Base-by-base conservation (phyloP, 1,140 invertebrate species). In the Hycleus cichorii region DNA sequence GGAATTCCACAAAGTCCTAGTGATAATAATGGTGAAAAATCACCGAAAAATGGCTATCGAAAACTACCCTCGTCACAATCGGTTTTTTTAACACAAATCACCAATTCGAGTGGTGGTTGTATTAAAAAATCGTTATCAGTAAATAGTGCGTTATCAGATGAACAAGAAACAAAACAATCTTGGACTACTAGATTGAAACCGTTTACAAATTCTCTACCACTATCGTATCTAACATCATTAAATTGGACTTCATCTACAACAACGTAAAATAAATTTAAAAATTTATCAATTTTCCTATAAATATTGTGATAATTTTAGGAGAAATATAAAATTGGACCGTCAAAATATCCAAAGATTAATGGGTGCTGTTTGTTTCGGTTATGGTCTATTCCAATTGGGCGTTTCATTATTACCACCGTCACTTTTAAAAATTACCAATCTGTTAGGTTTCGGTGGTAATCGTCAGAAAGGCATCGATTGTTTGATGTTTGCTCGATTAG, bases 401-500 rank as follows among this genome's bases (percentile, higher is more conserved):
- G 78, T 87, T 45, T 88, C 86, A 10, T 75, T 88, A 42, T 72
- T 88, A 11, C 86, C 87, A 7, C 82, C 85, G 0, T 83, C 84
- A 9, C 69, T 88, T 11, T 67, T 88, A 2, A 82, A 81, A 62
- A 66, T 88, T 9, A 85, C 85, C 2, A 82, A 84, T 62, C 79
- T 89, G 68, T 72, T 89, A 56, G 87, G 87, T n/a, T 87, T 89
- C 69, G 80, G 84, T 52, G 84, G 84, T 0, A 84, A 88, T 62
- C 74, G 85, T 58, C 73, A 78, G 40, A 75, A 76, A 4, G 86
- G 84, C 5, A 70, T 88, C 3, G 69, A 76, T 2, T 83, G 83
- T 11, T 73, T 89, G 4, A 81, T 84, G 76, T 85, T 81, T 66
- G 78, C 85, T 3, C 78, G 85, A 57, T 72, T 79, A 11, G 83